A percentile compares a stretch with the other conserved stretches of the same genome.
These are phyloP conservation scores for Trachops cirrhosus DNA, from an alignment of 2,797 vertebrate species.

Conservation along the genomic window DNA sequence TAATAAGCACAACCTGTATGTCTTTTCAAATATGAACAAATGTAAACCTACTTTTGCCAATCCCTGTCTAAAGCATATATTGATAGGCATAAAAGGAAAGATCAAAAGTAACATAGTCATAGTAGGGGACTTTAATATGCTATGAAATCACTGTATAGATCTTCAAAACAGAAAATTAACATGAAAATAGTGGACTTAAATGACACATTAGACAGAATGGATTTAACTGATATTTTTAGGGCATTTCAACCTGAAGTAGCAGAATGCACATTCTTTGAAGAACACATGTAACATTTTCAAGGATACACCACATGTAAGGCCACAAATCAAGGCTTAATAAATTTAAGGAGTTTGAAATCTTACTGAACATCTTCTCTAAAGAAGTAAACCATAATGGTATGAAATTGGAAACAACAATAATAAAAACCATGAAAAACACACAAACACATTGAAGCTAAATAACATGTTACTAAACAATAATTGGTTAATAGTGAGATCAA, in stretches of 20 bases:
- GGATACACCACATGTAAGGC: no score
- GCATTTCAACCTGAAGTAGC: no score
- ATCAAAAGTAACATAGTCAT: no score
- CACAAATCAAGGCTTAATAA: no score
- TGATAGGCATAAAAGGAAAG: no score
- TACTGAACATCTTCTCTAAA: background rate
- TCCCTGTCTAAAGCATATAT: background rate
- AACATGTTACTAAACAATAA: background rate
- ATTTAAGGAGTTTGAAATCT: background rate
- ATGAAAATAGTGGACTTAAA: background rate
- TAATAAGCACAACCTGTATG: background rate
- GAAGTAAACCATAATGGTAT: background rate
- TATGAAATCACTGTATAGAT: background rate
- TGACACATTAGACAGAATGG: no score
- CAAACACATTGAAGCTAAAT: no score
- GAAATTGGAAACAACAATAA: background rate
- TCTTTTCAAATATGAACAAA: background rate
- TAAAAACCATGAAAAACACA: background rate
- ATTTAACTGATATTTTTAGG: no score
- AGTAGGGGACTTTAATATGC: background rate
- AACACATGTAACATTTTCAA: no score
- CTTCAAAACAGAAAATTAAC: background rate
- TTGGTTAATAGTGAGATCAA: background rate
- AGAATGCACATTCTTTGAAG: no score
- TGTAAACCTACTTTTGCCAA: background rate